Percentiles rank a stretch among this genome's conserved stretches.
These are phyloP conservation scores for Myiozetetes cayanensis DNA, from an alignment of 2,113 vertebrate genomes.

Conservation along the genomic window DNA sequence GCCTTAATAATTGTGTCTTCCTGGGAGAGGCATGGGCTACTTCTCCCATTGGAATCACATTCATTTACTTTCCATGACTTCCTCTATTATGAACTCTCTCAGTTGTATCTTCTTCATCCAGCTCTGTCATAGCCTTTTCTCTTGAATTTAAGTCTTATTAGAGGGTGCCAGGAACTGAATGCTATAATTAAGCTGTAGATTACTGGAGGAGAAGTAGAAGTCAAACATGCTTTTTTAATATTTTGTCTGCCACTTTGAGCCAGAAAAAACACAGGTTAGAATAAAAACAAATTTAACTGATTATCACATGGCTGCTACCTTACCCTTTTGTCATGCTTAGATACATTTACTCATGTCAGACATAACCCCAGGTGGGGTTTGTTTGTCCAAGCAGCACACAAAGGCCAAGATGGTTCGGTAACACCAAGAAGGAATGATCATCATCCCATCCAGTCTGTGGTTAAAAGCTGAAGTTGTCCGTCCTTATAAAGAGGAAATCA, in stretches of 20 bases:
- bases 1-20: background rate
- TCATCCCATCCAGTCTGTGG: background rate
- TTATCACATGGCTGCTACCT: background rate
- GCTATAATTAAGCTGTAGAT: background rate
- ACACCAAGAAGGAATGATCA: background rate
- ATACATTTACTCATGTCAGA: background rate
- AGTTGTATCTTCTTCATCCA: background rate
- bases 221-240: background rate
- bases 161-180: background rate
- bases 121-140: background rate
- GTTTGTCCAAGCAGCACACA: background rate
- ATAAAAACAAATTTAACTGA: background rate
- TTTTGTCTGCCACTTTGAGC: background rate
- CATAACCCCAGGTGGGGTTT: background rate
- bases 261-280: background rate
- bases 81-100: background rate
- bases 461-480: background rate
- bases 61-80: background rate
- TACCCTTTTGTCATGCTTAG: background rate
- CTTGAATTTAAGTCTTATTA: background rate
- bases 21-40: background rate
- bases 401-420: background rate
- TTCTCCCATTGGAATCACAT: background rate
- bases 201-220: background rate
- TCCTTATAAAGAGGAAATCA: background rate